Percentiles rank a stretch among this genome's conserved stretches.
Evolutionary conservation across 2,888 invertebrate genomes (phyloP).

Genomic region (Drosophila flavopinicola): DNA sequence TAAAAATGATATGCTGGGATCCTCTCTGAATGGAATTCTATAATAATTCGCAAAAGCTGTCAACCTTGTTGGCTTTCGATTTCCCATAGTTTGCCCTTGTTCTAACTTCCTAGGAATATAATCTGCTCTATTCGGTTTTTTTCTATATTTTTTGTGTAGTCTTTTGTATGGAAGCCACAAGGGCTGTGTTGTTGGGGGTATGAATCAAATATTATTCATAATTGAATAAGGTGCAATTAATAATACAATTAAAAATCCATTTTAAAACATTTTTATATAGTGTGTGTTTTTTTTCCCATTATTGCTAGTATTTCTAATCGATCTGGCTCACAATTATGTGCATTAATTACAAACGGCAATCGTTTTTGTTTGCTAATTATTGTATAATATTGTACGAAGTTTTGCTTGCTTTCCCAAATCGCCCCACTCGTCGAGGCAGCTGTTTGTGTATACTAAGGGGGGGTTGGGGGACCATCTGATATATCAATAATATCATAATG

Average conservation of each 20-base stretch:
- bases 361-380: conserved; percentile 73
- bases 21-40: conserved; percentile 5
- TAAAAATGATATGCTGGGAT: no score
- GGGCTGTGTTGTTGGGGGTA: conserved; percentile 37
- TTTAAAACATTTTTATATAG: conserved; percentile 70
- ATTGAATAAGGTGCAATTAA: conserved; percentile 78
- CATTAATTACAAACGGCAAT: conserved; percentile 75
- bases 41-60: background rate
- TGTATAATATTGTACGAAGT: conserved; percentile 57
- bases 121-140: conserved; percentile 26
- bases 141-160: conserved; percentile 1
- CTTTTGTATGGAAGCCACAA: conserved; percentile 29
- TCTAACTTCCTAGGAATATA: conserved; percentile 54
- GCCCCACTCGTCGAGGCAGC: conserved; percentile 11
- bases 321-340: conserved; percentile 75
- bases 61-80: conserved; percentile 24
- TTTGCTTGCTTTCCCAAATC: conserved; percentile 77
- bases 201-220: conserved; percentile 71
- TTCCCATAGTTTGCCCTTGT: conserved; percentile 34
- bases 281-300: conserved; percentile 61
- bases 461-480: conserved; percentile 3
- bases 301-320: conserved; percentile 47
- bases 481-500: conserved; percentile 18
- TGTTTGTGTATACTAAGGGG: background rate
- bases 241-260: conserved; percentile 78